Evolutionary conservation across 2,888 invertebrate genomes (phyloP), one percentile per base, ranked within the genome.

Genomic region (Idaea biselata): DNA sequence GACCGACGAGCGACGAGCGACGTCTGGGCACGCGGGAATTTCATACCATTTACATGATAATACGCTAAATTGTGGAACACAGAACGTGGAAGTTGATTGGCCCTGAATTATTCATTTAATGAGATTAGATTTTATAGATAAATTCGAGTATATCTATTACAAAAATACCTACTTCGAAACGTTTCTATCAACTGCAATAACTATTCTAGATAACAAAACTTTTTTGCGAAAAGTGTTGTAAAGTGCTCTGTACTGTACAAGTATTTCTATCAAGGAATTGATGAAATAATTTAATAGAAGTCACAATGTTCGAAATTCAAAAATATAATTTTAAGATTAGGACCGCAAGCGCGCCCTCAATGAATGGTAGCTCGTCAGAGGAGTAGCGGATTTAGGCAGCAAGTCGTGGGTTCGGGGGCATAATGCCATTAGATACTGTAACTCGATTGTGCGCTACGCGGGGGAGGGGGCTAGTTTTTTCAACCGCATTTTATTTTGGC

Each of bases 361-460:
- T 88, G 87, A 89, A 89, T 88, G 44, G 44, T 44, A 81, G 85
- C 82, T 89, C 86, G 86, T 89, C 87, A 88, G 78, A 71, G 75
- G 75, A 79, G 79, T 77, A 79, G 75, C 77, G 79, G 81, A 74
- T 79, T 78, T 68, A 75, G 73, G 70, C 72, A 56, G 11, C 18
- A 11, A 44, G 14, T 56, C 18, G 56, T 56, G 56, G 56, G 44
- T 25, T 25, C 25, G 25, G 69, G 80, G 80, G 74, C 66, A 68
- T 88, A 84, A 88, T 80, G 66, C 72, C 77, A 83, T 88, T 87
- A 25, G 25, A 25, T 25, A 88, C 61, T 64, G 67, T 87, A 86
- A 88, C 83, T 82, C 73, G 81, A 83, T 86, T 81, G 77, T 68
- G 69, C 69, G 71, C 63, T 65, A 58, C 17, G 63, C 61, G 60